Percentiles rank a stretch among this genome's conserved stretches.
These are phyloP conservation scores for Selenia dentaria DNA, from an alignment of 2,888 invertebrate species.

Conservation along the genomic window DNA sequence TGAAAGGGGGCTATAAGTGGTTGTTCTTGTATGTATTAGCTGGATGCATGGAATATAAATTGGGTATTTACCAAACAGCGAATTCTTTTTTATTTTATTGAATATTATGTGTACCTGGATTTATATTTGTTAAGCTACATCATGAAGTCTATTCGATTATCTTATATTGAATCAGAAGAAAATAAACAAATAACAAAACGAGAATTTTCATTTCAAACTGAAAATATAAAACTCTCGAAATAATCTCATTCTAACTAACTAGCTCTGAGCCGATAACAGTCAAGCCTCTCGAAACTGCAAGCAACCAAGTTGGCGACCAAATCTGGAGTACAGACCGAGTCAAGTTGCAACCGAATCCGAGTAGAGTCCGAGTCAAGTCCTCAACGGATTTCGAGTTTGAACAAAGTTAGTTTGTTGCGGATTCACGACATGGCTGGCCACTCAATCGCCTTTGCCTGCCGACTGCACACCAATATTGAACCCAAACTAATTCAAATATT, in stretches of 20 bases:
- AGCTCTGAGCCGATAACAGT: slow-evolving; percentile 33
- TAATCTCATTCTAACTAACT: too few species aligned
- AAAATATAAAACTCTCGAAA: too few species aligned
- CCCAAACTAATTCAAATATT: slow-evolving; percentile 21
- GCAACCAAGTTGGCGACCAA: slow-evolving; percentile 30
- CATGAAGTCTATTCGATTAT: too few species aligned
- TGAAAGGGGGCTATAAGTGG: slow-evolving; percentile 34
- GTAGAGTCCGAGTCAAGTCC: slow-evolving; percentile 43
- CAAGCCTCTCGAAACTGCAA: slow-evolving; percentile 10
- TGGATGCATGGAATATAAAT: slow-evolving; percentile 19
- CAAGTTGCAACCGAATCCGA: slow-evolving; percentile 27
- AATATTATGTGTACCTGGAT: too few species aligned
- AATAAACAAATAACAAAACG: too few species aligned
- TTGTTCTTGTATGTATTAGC: slow-evolving; percentile 27
- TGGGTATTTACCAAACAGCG: slow-evolving; percentile 17
- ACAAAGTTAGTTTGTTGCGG: slow-evolving; percentile 65
- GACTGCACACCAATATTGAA: slow-evolving; percentile 25
- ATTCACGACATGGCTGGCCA: slow-evolving; percentile 54
- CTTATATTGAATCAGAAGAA: too few species aligned
- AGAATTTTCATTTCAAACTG: too few species aligned
- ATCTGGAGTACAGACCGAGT: slow-evolving; percentile 15
- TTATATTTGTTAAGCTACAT: too few species aligned
- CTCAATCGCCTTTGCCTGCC: slow-evolving; percentile 43
- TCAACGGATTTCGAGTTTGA: slow-evolving; percentile 54
- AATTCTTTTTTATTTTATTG: slow-evolving; percentile 14